phyloP scores from a whole-genome alignment of 2,797 vertebrate species.

The Apogon hyalosoma region DNA sequence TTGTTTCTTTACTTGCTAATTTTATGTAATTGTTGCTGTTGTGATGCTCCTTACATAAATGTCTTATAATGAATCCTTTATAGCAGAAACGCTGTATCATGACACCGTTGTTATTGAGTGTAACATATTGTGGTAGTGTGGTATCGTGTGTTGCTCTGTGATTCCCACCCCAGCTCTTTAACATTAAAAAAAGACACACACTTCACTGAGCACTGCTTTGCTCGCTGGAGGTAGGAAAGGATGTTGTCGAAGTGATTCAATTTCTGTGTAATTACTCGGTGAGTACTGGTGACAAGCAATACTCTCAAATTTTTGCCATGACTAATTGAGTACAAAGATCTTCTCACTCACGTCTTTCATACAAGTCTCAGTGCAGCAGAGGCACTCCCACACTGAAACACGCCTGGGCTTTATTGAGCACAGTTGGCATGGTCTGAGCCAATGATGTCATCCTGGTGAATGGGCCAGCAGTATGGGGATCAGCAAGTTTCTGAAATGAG shows the following conservation, averaged over 20 bases:
- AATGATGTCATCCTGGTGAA: conserved; percentile 81
- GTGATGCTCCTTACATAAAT: too few relatives aligned
- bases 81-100: too few relatives aligned
- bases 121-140: too few relatives aligned
- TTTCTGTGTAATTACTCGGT: conserved; percentile 38
- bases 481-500: conserved; percentile 79
- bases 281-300: conserved; percentile 45
- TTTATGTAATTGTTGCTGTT: too few relatives aligned
- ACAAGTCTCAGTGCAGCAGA: conserved; percentile 66
- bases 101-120: too few relatives aligned
- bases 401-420: conserved; percentile 77
- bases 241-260: conserved; percentile 33
- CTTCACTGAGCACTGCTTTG: conserved; percentile 6
- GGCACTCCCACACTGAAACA: conserved; percentile 76
- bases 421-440: conserved; percentile 73
- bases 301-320: conserved; percentile 40
- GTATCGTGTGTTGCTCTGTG: too few relatives aligned
- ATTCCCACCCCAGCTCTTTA: background rate
- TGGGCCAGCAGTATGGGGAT: conserved; percentile 72
- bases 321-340: conserved; percentile 71
- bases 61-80: too few relatives aligned
- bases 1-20: too few relatives aligned
- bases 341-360: conserved; percentile 69
- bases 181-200: conserved; percentile 7
- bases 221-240: background rate